These are phyloP conservation scores for Atrichornis clamosus DNA, from an alignment of 2,113 vertebrate species.

Conservation along the genomic window DNA sequence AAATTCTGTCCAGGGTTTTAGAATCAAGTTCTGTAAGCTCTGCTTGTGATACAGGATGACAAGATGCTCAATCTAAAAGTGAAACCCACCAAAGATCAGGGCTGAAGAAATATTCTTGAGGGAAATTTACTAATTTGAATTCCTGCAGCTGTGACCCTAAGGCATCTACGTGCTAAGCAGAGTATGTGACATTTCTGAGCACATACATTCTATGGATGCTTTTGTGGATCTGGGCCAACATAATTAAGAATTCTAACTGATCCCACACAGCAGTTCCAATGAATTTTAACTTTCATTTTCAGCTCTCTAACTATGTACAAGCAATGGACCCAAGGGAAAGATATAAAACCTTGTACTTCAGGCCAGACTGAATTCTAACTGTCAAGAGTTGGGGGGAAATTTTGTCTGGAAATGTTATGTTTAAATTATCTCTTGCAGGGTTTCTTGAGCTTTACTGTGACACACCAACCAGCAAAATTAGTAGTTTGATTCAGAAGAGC, in stretches of 20 bases:
- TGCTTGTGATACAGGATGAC: not conserved
- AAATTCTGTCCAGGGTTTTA: not conserved
- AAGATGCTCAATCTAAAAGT: not conserved
- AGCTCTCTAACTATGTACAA: not conserved
- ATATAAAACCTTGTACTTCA: not conserved
- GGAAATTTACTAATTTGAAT: not conserved
- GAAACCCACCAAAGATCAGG: not conserved
- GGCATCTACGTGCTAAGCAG: not conserved
- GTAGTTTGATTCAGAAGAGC: not conserved
- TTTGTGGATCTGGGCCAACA: not conserved
- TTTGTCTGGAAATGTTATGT: not conserved
- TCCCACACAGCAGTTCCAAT: not conserved
- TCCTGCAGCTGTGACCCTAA: not conserved
- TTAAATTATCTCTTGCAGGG: not conserved
- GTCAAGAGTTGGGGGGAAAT: not conserved
- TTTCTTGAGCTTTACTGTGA: not conserved
- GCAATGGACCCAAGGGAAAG: not conserved
- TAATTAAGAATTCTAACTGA: conserved; percentile 28
- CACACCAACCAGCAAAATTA: not conserved
- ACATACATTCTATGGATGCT: not conserved
- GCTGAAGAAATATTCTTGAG: not conserved
- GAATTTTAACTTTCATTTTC: conserved; percentile 16
- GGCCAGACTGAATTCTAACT: not conserved
- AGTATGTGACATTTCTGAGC: not conserved
- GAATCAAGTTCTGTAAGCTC: not conserved